Base-by-base conservation (phyloP, 2,888 invertebrate genomes). In the Blastobasis adustella region DNA sequence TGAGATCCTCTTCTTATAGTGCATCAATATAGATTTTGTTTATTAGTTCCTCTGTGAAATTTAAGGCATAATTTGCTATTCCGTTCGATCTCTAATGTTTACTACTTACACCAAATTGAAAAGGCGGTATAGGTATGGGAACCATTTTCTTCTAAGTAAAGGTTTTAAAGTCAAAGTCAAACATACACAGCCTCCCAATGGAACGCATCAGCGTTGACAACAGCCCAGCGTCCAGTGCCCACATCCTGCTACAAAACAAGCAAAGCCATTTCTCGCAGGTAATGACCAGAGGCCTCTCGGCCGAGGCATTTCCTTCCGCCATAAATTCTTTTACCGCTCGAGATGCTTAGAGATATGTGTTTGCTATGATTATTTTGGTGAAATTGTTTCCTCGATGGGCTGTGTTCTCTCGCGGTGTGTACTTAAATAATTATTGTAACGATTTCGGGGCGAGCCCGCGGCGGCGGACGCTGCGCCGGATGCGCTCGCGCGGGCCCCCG, bases 381-480 rank as follows among this genome's bases (percentile, higher is more conserved):
- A 49, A 49, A 49, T 46, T 46, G 52, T 52, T 53, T 54, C 54
- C 46, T 51, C 49, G 45, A 51, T 49, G 37, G 47, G 36, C 47
- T 43, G 45, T 49, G 47, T 47, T 47, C 48, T 39, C 45, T 43
- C 46, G 37, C 23, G 42, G 49, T 54, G 46, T 50, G 56, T 54
- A 54, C 51, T 54, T 54, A 54, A 52, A 52, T 50, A 56, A 56
- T 56, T 54, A 56, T 50, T 48, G 47, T 49, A 53, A 54, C 53
- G 53, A 54, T 50, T 57, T 58, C 57, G 53, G 55, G 58, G 56
- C 46, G 51, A 46, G 58, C 73, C 70, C 52, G 59, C 45, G 65
- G 74, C 69, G 55, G 54, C 66, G 66, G 68, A 68, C 61, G 63
- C 53, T 54, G 52, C 62, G 64, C 52, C 55, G 51, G 46, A 49